Conservation (phyloP, 2,113 vertebrate genomes). For the Bos javanicus region DNA sequence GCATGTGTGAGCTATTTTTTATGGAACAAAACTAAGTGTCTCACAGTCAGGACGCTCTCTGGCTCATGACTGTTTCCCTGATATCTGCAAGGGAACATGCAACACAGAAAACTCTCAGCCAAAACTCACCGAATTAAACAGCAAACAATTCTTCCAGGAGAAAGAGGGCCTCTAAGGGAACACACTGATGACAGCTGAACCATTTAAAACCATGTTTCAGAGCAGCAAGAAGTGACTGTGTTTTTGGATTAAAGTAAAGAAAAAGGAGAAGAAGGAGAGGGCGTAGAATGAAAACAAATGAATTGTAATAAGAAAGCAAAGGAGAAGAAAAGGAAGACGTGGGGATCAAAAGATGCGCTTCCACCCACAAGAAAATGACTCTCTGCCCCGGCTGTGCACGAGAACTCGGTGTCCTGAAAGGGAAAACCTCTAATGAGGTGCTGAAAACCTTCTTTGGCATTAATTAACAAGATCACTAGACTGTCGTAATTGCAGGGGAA, state of each 20-base stretch:
- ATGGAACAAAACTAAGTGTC: neutral
- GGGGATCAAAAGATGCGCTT: slow-evolving; percentile 6
- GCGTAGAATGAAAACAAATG: neutral
- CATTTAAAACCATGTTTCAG: neutral
- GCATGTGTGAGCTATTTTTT: neutral
- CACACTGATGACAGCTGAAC: neutral
- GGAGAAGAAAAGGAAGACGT: neutral
- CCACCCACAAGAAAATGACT: slow-evolving; percentile 13
- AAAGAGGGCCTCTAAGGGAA: neutral
- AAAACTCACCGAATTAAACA: neutral
- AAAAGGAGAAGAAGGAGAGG: neutral
- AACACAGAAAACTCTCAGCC: neutral
- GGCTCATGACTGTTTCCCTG: neutral
- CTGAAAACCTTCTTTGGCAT: slow-evolving; percentile 64
- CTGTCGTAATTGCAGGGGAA: slow-evolving; percentile 61
- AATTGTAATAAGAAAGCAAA: neutral
- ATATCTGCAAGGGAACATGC: neutral
- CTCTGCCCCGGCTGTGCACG: slow-evolving; percentile 16
- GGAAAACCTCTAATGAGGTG: slow-evolving; percentile 66
- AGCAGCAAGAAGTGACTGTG: neutral
- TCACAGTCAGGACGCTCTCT: neutral
- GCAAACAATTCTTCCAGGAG: neutral
- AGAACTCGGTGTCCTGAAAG: slow-evolving; percentile 49
- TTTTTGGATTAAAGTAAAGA: neutral
- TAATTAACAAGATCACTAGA: slow-evolving; percentile 75